Base-by-base conservation (phyloP, 2,888 invertebrate species). In the Bellardia bayeri region DNA sequence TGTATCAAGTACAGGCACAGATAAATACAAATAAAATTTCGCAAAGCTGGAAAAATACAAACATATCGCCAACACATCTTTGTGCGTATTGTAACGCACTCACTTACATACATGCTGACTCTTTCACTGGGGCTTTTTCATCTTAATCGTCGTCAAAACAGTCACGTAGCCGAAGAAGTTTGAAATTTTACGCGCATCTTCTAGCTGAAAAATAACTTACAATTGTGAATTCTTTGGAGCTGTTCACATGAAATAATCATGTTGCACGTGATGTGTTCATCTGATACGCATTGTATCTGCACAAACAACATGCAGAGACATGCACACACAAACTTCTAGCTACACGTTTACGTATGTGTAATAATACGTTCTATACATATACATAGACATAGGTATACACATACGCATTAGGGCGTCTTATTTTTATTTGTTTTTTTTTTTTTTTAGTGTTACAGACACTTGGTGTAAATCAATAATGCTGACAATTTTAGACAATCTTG, bases 171-270 rank as follows among this genome's bases (percentile, higher is more conserved):
- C 4, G 14, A 2, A 61, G 40, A 63, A 78, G 72, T 84, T 84
- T 84, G 76, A 68, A 72, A 82, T 78, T 63, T 74, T 68, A 69
- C 78, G 63, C 54, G 81, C 71, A 63, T 87, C 66, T 30, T 81
- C 69, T 14, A 66, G 78, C 33, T 63, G 61, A 61, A 72, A 82
- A 81, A 66, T 72, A 82, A 81, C 68, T 84, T 78, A 78, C 58
- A 81, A 63, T 74, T 87, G 84, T 61, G 49, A 72, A 81, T 78
- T 81, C 68, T 84, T 84, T 30, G 14, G n/a, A 83, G 61, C 72
- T 76, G 76, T 76, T 84, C 76, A 82, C 68, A 82, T 81, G 63
- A 78, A 78, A 84, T 81, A 79, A 87, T 84, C 76, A 84, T 84
- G 45, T 63, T 68, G 68, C 84, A 87, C 68, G 84, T 84, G 72